These are phyloP conservation scores for Heteropelma amictum DNA, from an alignment of 2,888 invertebrate species.

Conservation along the genomic window DNA sequence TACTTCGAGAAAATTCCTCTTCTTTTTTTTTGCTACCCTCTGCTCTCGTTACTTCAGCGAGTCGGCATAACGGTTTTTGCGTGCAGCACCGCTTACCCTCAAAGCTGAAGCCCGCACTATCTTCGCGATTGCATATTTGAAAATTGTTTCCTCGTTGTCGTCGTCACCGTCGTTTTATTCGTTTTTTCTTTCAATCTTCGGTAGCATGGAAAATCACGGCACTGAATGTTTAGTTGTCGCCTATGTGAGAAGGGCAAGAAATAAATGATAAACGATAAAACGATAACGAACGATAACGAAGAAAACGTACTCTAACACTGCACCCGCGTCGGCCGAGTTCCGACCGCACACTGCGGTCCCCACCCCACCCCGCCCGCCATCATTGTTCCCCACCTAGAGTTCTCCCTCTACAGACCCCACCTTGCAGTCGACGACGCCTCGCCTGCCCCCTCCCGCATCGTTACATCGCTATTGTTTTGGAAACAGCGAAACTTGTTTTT, in stretches of 20 bases:
- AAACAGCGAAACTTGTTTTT: background rate
- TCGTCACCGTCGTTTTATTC: background rate
- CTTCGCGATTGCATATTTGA: conserved; percentile 49
- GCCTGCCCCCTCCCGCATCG: conserved; percentile 4
- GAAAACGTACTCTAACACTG: conserved; percentile 58
- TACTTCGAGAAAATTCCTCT: conserved; percentile 77
- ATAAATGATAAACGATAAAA: background rate
- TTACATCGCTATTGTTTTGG: background rate
- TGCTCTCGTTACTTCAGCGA: conserved; percentile 6
- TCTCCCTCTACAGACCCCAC: conserved; percentile 23
- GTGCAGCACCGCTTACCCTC: conserved; percentile 44
- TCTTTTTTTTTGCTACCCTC: background rate
- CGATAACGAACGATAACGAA: conserved; percentile 21
- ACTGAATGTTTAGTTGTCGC: no score
- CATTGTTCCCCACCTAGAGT: conserved; percentile 52
- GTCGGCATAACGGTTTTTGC: conserved; percentile 31
- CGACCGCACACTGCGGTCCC: conserved; percentile 73
- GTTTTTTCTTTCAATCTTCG: background rate
- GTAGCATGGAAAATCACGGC: no score
- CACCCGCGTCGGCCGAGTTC: conserved; percentile 69
- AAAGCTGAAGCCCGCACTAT: conserved; percentile 47
- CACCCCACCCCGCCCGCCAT: conserved; percentile 59
- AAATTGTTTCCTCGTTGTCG: background rate
- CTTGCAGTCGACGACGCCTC: background rate
- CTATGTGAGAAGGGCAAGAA: background rate